Evolutionary conservation across 1,140 invertebrate genomes (phyloP), one percentile per base, ranked within the genome.

Genomic region (Aphidius gifuensis): DNA sequence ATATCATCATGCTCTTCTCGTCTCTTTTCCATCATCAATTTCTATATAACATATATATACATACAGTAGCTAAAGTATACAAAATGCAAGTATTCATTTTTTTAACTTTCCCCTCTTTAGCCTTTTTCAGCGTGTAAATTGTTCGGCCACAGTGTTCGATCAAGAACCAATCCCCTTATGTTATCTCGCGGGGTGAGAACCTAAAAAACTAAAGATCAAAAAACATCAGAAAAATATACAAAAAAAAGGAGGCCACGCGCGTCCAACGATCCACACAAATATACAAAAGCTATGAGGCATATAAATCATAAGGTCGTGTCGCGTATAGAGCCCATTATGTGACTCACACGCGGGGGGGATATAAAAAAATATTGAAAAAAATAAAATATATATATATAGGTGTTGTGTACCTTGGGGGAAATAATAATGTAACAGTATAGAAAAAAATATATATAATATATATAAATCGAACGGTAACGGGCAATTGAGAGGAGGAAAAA

Each of bases 241-340:
- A 16, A 32, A 32, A 32, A 32, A 32, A 32, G 23, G 23, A 43
- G 47, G 58, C 56, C 60, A 60, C 53, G 43, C 38, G 60, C 51
- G 61, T 47, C 63, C 67, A 66, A 71, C 69, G 67, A 72, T 78
- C 74, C 74, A 74, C 74, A 71, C 71, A 77, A 78, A 77, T 79
- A 78, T 74, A 78, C 77, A 76, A 79, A 79, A 79, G 72, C 72
- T 70, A 63, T 68, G 63, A 65, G 68, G 67, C 23, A 32, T 69
- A 79, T 79, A 79, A 79, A 79, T 79, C 77, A 79, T 79, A 74
- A 73, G 74, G 68, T 69, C 49, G 46, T 59, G 56, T 64, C 59
- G 58, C 38, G 50, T 50, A 53, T 49, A 64, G 50, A 61, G 64
- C 32, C 65, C 56, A 66, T 66, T 66, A 66, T 62, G 60, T 66